Conservation (phyloP, 37 sponge, comb jelly and placozoan species). For the Ianthella basta region DNA sequence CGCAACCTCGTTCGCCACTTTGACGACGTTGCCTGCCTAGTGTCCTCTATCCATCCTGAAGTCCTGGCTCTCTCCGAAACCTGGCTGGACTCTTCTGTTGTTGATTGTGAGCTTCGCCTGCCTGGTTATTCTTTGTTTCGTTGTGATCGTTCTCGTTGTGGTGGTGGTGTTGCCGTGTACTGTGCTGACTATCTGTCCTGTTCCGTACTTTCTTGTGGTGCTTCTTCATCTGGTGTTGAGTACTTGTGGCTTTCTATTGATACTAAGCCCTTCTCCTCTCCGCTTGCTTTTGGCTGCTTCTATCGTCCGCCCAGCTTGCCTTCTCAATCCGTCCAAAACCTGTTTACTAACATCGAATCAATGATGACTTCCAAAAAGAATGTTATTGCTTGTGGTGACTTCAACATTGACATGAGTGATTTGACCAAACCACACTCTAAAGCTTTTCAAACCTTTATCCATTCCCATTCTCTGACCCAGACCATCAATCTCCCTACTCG, state of each 20-base stretch:
- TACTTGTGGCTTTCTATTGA: too few species aligned
- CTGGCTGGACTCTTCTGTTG: constrained; percentile 11
- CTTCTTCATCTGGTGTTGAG: too few species aligned
- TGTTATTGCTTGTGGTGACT: constrained; percentile 37
- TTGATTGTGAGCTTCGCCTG: neutral
- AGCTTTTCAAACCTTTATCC: neutral
- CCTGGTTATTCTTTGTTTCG: neutral
- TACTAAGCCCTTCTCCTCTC: too few species aligned
- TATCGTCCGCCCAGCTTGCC: too few species aligned
- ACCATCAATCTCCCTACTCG: constrained; percentile 5
- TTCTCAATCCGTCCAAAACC: too few species aligned
- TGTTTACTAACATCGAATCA: too few species aligned
- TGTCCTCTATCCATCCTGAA: neutral
- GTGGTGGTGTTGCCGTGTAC: constrained; percentile 24
- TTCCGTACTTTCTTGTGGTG: too few species aligned
- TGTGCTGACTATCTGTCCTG: too few species aligned
- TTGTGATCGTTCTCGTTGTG: neutral
- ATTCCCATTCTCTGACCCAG: neutral
- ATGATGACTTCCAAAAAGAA: too few species aligned
- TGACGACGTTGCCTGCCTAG: neutral
- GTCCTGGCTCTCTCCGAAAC: constrained; percentile 2
- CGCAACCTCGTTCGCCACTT: neutral
- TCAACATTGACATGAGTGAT: constrained; percentile 1
- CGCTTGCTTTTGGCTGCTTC: too few species aligned
- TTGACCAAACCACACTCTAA: neutral